Base-by-base conservation (phyloP, 1,140 invertebrate species). In the Zaprionus ghesquierei region DNA sequence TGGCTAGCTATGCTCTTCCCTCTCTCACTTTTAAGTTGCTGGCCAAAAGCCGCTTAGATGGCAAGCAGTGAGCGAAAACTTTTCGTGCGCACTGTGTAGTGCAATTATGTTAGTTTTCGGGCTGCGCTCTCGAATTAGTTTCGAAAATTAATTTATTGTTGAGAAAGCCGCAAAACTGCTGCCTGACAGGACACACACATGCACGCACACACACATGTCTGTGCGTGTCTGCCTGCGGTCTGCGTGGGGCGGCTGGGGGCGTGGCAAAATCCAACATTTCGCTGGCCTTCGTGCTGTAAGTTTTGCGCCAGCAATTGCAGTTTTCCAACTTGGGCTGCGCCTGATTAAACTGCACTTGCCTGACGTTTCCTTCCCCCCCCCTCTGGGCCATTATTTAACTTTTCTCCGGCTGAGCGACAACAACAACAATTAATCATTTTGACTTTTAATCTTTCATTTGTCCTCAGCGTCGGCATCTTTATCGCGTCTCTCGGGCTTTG, bases 391-490 rank as follows among this genome's bases (percentile, higher is more conserved):
- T 68, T 73, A 73, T 68, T 73, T 68, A 66, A 61, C 35, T 68
- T 73, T 73, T n/a, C 56, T 55, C 53, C 23, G 59, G 27, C 41
- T 61, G 25, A 62, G 15, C 23, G 20, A 49, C 13, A 60, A 15
- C 10, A 60, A n/a, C 63, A 79, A 79, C 60, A 79, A 76, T 79
- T 79, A 76, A 79, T 79, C 77, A 79, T 76, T 79, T 79, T 76
- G 69, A 76, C 74, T 72, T 64, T 72, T 73, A 79, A 79, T 76
- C 74, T 79, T 79, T 76, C 73, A 79, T 79, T 79, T 79, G 74
- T 76, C 60, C 60, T 75, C 50, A 75, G 44, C 66, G 75, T 58
- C 61, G 27, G 55, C 68, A 68, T 66, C 61, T 79, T 79, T 62
- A 79, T 72, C 73, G 69, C 68, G 66, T 70, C 62, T 75, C 33